Base-by-base conservation (phyloP, 2,888 invertebrate genomes). In the Drosophila differens region DNA sequence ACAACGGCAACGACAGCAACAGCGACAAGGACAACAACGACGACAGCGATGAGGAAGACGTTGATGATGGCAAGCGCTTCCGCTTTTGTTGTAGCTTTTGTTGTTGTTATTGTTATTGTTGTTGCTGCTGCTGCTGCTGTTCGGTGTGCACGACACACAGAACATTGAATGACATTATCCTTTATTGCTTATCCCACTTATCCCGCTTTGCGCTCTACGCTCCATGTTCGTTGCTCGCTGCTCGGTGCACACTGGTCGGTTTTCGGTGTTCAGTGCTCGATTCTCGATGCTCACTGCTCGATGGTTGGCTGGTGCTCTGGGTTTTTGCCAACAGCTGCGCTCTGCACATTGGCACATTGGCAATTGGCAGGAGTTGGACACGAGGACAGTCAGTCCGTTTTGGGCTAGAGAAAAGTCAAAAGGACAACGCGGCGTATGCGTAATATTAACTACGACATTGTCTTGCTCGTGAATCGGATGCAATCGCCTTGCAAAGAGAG, bases 141-240 rank as follows among this genome's bases (percentile, higher is more conserved):
- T 79, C 70, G 83, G 67, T 78, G 79, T 72, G 80, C 73, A 73
- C 82, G 75, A 85, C 85, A 88, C 81, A 85, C 89, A 90, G 86
- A 89, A 89, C 89, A 90, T 88, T 88, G 91, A 89, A 91, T 90
- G 90, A 87, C 91, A 91, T 91, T 91, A 90, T 90, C 90, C 90
- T 91, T 91, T 91, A 91, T 90, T 91, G 90, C 91, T 91, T 91
- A 90, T 91, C 90, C 90, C 76, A 88, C 47, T 47, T 47, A 25
- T 47, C 47, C 47, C 83, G 90, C 85, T 85, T 78, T 74, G 77
- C 79, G 51, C 66, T 76, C 68, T 35, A 53, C 35, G 53, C 57
- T 64, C 57, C 44, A 47, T 59, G 63, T 59, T 70, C 44, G n/a
- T 33, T 54, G 62, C 39, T 57, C 66, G 22, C 4, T 65, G 63